Evolutionary conservation across 2,113 vertebrate genomes (phyloP).

Genomic region (Arizona elegans): DNA sequence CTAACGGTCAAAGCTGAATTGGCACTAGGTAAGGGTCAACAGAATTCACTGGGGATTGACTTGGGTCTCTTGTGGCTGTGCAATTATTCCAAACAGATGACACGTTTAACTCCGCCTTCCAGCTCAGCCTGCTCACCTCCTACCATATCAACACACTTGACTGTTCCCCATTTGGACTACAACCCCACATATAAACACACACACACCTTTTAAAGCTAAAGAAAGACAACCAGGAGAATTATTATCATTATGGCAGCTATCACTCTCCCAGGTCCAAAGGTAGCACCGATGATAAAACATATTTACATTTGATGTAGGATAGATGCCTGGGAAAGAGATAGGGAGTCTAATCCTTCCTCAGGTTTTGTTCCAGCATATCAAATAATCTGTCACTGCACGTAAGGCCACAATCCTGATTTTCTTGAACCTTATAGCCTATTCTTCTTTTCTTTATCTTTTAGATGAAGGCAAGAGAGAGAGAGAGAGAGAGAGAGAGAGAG

Average conservation of each 20-base stretch:
- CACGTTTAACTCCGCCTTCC: not conserved
- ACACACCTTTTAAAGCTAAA: not conserved
- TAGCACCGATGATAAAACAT: not conserved
- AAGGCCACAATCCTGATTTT: not conserved
- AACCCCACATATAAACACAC: not conserved
- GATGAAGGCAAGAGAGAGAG: not conserved
- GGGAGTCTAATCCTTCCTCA: not conserved
- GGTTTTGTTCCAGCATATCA: not conserved
- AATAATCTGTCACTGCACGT: not conserved
- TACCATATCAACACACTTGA: not conserved
- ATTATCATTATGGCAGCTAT: not conserved
- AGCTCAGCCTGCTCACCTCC: not conserved
- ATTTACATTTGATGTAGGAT: not conserved
- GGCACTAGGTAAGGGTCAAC: not conserved
- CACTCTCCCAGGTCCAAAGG: not conserved
- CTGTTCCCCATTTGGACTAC: not conserved
- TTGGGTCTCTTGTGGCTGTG: not conserved
- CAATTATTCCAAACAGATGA: not conserved
- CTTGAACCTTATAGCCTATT: not conserved
- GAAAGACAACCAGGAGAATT: not conserved
- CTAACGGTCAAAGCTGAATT: not conserved
- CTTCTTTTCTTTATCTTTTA: not conserved
- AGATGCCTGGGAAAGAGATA: not conserved
- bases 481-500: not conserved
- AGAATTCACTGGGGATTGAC: not conserved